A percentile compares a stretch with the other conserved stretches of the same genome.
Conservation (phyloP, 2,797 vertebrate genomes). For the Crax fasciolata region DNA sequence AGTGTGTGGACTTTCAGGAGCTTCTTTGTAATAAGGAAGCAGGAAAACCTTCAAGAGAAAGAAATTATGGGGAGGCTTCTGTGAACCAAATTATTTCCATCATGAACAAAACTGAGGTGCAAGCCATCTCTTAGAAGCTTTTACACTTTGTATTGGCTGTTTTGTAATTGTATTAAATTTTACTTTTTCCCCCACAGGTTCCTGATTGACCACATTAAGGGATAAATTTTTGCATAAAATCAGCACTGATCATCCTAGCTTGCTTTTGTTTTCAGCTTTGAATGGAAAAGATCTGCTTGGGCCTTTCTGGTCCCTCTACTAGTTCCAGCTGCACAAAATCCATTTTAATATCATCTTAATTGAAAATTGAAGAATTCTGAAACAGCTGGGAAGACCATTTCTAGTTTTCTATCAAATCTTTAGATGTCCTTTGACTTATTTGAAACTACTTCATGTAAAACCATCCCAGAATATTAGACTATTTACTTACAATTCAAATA, state of each 20-base stretch:
- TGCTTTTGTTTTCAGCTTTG: neutral
- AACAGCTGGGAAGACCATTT: neutral
- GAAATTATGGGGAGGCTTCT: neutral
- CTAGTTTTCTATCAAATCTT: neutral
- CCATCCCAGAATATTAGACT: neutral
- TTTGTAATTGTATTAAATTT: neutral
- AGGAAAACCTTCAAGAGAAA: neutral
- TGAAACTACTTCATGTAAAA: neutral
- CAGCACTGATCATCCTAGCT: neutral
- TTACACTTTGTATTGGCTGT: neutral
- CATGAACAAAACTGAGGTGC: neutral
- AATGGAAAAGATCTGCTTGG: neutral
- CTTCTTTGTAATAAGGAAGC: neutral
- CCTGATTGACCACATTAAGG: neutral
- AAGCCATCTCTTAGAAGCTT: neutral
- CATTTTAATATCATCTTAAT: neutral
- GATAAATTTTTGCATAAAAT: neutral
- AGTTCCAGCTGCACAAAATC: neutral
- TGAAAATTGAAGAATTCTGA: neutral
- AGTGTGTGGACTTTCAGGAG: neutral
- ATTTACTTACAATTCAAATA: neutral
- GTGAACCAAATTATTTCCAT: neutral
- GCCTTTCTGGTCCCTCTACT: neutral
- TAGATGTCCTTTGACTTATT: neutral
- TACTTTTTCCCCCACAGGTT: rapidly evolving